Percentiles rank a stretch among this genome's conserved stretches.
Conservation (phyloP, 2,113 vertebrate species). For the Epinephelus lanceolatus region DNA sequence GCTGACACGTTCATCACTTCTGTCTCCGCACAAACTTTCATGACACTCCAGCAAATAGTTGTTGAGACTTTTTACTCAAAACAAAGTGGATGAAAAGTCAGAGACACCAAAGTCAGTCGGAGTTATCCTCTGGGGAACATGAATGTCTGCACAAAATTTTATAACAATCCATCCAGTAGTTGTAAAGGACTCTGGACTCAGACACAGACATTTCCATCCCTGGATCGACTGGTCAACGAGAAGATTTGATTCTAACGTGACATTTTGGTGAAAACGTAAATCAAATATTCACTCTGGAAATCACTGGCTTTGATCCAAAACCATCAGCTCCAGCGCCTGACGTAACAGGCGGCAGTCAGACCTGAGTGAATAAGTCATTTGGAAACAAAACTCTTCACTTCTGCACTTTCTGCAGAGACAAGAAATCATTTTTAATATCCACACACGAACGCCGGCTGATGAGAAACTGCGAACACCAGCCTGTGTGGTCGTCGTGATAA, state of each 20-base stretch:
- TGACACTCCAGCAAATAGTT: too few relatives aligned
- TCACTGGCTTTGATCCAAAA: background rate
- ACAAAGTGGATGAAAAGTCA: too few relatives aligned
- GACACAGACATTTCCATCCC: too few relatives aligned
- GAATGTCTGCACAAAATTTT: background rate
- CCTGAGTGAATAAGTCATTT: background rate
- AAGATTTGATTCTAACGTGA: background rate
- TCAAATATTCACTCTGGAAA: background rate
- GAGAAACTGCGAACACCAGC: background rate
- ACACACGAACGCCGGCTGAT: background rate
- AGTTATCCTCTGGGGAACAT: too few relatives aligned
- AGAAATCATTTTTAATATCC: constrained; percentile 30
- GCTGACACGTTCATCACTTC: constrained; percentile 29
- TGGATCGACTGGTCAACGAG: too few relatives aligned
- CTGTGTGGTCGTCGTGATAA: constrained; percentile 38
- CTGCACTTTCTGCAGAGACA: background rate
- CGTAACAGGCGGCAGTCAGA: background rate
- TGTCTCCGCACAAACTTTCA: background rate
- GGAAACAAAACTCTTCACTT: constrained; percentile 5
- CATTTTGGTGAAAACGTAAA: background rate
- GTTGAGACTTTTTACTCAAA: too few relatives aligned
- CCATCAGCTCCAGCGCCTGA: too few relatives aligned
- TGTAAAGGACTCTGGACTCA: too few relatives aligned
- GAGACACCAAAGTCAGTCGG: too few relatives aligned
- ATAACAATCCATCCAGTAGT: too few relatives aligned